These are phyloP conservation scores for Lycodopsis pacificus DNA, from an alignment of 2,797 vertebrate genomes.

Conservation along the genomic window DNA sequence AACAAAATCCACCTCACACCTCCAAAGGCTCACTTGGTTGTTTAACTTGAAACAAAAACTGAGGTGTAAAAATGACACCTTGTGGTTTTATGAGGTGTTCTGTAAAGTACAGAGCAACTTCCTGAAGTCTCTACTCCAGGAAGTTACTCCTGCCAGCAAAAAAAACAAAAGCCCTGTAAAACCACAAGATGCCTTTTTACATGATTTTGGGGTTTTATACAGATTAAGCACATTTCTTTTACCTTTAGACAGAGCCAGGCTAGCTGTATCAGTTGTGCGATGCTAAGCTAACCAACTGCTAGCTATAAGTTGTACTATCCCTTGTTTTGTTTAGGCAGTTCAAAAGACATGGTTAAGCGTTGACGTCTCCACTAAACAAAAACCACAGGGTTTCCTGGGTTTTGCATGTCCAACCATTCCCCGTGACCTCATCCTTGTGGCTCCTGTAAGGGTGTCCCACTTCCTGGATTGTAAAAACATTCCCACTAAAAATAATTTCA, in stretches of 20 bases:
- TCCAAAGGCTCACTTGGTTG: not conserved
- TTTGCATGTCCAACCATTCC: constrained; percentile 13
- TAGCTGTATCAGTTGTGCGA: not conserved
- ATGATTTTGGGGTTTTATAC: not conserved
- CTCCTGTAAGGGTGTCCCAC: not conserved
- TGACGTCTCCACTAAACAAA: not conserved
- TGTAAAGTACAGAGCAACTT: not conserved
- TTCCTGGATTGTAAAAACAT: constrained; percentile 17
- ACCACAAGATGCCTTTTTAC: not conserved
- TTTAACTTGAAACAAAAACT: not conserved
- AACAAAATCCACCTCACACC: constrained; percentile 2
- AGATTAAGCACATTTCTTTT: not conserved
- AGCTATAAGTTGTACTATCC: not conserved
- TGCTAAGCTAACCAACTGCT: not conserved
- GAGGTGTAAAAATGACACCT: constrained; percentile 11
- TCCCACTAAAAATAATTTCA: constrained; percentile 1
- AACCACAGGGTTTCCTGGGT: constrained; percentile 12
- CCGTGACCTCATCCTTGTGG: constrained; percentile 2
- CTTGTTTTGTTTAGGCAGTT: not conserved
- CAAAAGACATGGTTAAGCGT: not conserved
- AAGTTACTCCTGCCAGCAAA: not conserved
- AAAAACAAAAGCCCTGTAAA: not conserved
- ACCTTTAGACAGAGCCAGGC: not conserved
- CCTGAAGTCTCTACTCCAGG: not conserved
- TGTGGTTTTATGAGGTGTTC: constrained; percentile 4